Evolutionary conservation across 2,888 invertebrate species (phyloP).

Genomic region (Oeneis ivallda): DNA sequence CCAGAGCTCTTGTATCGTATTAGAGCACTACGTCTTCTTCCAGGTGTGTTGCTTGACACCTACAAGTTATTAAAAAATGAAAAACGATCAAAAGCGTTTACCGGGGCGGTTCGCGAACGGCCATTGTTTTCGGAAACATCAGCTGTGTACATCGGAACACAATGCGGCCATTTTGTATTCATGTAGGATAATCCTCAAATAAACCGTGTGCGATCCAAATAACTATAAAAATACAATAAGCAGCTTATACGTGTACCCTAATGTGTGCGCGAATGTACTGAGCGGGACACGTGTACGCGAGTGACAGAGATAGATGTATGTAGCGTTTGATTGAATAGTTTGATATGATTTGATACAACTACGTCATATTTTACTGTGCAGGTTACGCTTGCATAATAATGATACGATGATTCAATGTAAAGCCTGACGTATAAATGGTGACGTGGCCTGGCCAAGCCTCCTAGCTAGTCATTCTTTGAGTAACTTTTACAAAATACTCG

Average conservation of each 20-base stretch:
- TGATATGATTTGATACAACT: conserved; percentile 2
- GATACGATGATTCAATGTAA: too few species aligned
- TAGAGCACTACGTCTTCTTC: not conserved
- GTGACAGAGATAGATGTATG: conserved; percentile 6
- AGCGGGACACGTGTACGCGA: conserved; percentile 57
- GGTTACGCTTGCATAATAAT: not conserved
- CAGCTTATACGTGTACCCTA: conserved; percentile 73
- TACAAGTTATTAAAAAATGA: conserved; percentile 64
- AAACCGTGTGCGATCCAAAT: conserved; percentile 77
- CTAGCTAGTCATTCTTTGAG: too few species aligned
- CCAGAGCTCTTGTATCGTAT: not conserved
- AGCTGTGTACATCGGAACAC: conserved; percentile 73
- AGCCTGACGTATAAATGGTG: not conserved
- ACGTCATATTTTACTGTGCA: conserved; percentile 8
- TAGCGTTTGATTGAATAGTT: conserved; percentile 19
- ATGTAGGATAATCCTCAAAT: conserved; percentile 56
- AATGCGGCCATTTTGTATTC: conserved; percentile 56
- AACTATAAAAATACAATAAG: conserved; percentile 81
- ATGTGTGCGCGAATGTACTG: conserved; percentile 53
- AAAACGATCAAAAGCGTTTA: conserved; percentile 51
- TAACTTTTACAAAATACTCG: too few species aligned
- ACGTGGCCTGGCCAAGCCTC: too few species aligned
- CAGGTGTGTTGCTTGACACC: conserved; percentile 43
- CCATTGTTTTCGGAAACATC: conserved; percentile 64
- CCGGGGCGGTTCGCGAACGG: conserved; percentile 67